Percentiles rank a stretch among this genome's conserved stretches.
These are phyloP conservation scores for Chaetoderma sp. DNA, from an alignment of 2,888 invertebrate genomes.

Conservation along the genomic window DNA sequence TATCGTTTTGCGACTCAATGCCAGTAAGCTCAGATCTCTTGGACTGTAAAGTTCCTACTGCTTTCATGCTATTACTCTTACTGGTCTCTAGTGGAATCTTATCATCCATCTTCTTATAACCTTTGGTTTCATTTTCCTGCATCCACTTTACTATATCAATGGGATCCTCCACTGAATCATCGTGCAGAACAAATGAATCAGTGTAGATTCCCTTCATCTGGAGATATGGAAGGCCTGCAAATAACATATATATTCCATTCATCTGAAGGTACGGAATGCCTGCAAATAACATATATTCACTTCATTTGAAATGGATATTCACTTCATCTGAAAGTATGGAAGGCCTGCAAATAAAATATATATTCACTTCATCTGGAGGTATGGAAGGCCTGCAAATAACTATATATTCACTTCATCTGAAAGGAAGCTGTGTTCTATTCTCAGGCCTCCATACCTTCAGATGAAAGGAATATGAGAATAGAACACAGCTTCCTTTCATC, in stretches of 20 bases:
- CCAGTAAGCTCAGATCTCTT: too few species aligned
- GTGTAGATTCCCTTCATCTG: constrained; percentile 65
- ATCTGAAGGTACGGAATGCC: background rate
- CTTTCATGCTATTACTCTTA: too few species aligned
- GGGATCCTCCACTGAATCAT: constrained; percentile 57
- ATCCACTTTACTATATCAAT: constrained; percentile 40
- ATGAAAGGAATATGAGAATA: constrained; percentile 53
- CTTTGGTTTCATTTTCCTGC: constrained; percentile 9
- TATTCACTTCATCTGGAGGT: background rate
- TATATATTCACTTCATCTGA: background rate
- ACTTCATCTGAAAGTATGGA: constrained; percentile 66
- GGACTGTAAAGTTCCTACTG: too few species aligned
- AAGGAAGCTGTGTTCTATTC: constrained; percentile 52
- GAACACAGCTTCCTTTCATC: constrained; percentile 53
- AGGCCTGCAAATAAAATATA: constrained; percentile 63
- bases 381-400: too few species aligned
- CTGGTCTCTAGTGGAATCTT: background rate
- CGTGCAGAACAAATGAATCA: constrained; percentile 68
- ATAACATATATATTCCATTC: too few species aligned
- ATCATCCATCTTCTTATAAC: too few species aligned
- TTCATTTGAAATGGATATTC: constrained; percentile 49
- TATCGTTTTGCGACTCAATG: constrained; percentile 38
- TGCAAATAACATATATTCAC: too few species aligned
- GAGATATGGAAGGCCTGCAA: constrained; percentile 67
- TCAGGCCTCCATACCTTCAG: constrained; percentile 66